Evolutionary conservation across 2,888 invertebrate genomes (phyloP), one percentile per base, ranked within the genome.

Genomic region (Ceramica pisi): DNA sequence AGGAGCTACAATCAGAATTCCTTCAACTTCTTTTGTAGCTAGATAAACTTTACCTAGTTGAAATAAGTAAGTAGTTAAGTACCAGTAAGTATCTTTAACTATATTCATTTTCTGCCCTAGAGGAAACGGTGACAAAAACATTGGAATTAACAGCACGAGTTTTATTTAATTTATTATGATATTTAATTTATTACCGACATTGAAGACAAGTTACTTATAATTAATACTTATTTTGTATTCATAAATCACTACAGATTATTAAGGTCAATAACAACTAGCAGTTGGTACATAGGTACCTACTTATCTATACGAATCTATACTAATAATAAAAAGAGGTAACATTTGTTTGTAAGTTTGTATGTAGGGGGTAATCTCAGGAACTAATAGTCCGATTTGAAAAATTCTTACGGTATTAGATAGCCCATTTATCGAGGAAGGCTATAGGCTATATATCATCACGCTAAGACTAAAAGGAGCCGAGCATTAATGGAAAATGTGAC

Each of bases 161-260:
- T 21, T 14, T 26, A 53, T 53, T 53, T 8, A 61, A 56, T 56
- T 48, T 16, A 56, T 23, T 53, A 23, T 10, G 8, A 14, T 19
- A 73, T 38, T 51, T n/a, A 41, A 63, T 55, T 55, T 71, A 71
- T 48, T 19, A 63, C 46, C 38, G 26, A 41, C 14, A 26, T 23
- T 16, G 12, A 76, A 41, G 53, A 48, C 16, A 41, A n/a, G 9
- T n/a, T n/a, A 31, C 31, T 31, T 6, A 31, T 46, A 44, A 48
- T 67, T 3, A 55, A 68, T 68, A 16, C 19, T 19, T 46, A 55
- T 55, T 44, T 53, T 44, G 5, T 35, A 26, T 21, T 23, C 21
- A 67, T 55, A 56, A 75, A 68, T 48, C 26, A 74, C 23, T 60
- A 35, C n/a, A 67, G 44, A 19, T 0, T 6, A 48, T 35, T 69